These are phyloP conservation scores for Nannoperca obscura DNA, from an alignment of 2,797 vertebrate genomes.

Conservation along the genomic window DNA sequence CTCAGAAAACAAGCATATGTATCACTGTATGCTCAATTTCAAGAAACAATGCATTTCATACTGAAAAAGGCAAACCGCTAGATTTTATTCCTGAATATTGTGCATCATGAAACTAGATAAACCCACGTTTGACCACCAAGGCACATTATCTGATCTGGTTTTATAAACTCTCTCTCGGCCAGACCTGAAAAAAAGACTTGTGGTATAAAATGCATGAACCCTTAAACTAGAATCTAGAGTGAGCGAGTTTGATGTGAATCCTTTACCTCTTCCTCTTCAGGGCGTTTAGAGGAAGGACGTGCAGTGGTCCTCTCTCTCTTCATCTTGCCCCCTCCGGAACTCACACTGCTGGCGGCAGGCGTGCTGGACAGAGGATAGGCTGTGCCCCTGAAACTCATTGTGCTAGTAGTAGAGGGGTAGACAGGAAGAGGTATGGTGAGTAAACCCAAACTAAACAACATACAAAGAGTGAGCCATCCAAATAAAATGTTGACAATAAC, in stretches of 20 bases:
- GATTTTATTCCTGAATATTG: not conserved
- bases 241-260: not conserved
- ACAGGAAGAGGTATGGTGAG: not conserved
- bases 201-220: not conserved
- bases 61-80: not conserved
- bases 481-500: not conserved
- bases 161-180: not conserved
- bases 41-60: not conserved
- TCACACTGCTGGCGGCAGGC: slow-evolving; percentile 88
- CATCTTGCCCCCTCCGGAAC: slow-evolving; percentile 92
- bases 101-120: not conserved
- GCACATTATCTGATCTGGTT: not conserved
- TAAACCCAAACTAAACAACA: not conserved
- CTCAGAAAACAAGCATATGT: slow-evolving; percentile 13
- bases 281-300: slow-evolving; percentile 84
- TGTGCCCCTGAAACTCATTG: slow-evolving; percentile 79
- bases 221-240: not conserved
- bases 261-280: slow-evolving; percentile 83
- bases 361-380: slow-evolving; percentile 87
- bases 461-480: not conserved
- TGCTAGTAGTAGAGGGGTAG: slow-evolving; percentile 64
- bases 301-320: slow-evolving; percentile 87
- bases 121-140: not conserved
- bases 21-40: not conserved
- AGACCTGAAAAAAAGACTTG: not conserved